Evolutionary conservation across 2,888 invertebrate genomes (phyloP), one percentile per base, ranked within the genome.

Genomic region (Pelosia muscerda): DNA sequence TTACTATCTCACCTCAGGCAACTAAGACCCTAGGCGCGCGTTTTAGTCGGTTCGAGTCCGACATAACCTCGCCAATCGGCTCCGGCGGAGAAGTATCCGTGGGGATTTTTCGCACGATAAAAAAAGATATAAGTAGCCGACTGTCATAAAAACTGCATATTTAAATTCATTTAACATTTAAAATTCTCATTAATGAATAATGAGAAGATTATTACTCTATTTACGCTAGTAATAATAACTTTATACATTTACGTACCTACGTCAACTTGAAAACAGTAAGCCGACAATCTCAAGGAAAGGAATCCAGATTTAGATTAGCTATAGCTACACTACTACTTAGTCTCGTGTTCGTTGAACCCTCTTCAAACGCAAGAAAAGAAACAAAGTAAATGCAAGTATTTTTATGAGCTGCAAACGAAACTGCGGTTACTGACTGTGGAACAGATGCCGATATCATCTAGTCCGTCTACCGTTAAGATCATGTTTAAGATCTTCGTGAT

Each of bases 401-500:
- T 11, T 19, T 60, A 49, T n/a, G 10, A 11, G 22, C 34, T 15
- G 28, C 19, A 8, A 25, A 26, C 22, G 38, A 60, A 62, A 31
- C 26, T 15, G n/a, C 54, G 9, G 57, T 49, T 23, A 53, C 28
- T 62, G 49, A 28, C 58, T 34, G 62, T 34, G 19, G 25, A 34
- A 26, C 6, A 53, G 28, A 56, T 11, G 22, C 28, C 26, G 67
- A 73, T 81, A 71, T 65, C 71, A 70, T 78, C 68, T 70, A 23
- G 25, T 53, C 49, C 72, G 61, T 73, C 56, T 75, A 78, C 69
- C 73, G 79, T 73, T 73, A 66, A 71, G 78, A 81, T 81, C 67
- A 78, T 68, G 71, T 76, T 70, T 71, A 65, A 71, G 78, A 81
- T 81, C 67, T 69, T 53, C 42, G 49, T 25, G 76, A 78, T 81